Evolutionary conservation across 2,113 vertebrate species (phyloP).

Genomic region (Ptyas mucosa): DNA sequence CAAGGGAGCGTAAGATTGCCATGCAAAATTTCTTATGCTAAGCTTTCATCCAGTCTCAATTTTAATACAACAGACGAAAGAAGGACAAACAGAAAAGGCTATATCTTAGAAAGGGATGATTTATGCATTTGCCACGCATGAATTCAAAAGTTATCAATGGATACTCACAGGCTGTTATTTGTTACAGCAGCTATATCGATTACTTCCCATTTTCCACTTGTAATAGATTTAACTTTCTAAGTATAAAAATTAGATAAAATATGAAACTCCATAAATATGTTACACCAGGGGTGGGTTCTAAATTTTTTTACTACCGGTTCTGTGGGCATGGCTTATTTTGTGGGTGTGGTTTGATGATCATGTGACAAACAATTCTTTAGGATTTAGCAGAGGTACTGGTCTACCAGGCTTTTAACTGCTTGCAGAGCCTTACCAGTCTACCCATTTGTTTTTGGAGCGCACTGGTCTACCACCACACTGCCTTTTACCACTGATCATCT

Average conservation of each 20-base stretch:
- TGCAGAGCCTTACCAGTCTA: too few species aligned
- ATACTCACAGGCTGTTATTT: constrained; percentile 69
- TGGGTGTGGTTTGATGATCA: too few species aligned
- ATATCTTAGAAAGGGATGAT: background rate
- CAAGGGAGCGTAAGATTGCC: background rate
- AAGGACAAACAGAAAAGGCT: background rate
- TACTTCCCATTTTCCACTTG: constrained; percentile 76
- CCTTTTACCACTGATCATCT: too few species aligned
- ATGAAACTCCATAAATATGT: background rate
- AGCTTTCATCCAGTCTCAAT: background rate
- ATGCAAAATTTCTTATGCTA: background rate
- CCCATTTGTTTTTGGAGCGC: too few species aligned
- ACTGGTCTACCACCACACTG: too few species aligned
- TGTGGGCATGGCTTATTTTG: too few species aligned
- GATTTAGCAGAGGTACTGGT: too few species aligned
- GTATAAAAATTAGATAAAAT: background rate
- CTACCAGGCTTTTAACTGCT: too few species aligned
- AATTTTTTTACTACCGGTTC: too few species aligned
- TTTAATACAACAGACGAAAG: background rate
- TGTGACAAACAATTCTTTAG: too few species aligned
- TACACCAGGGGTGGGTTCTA: too few species aligned
- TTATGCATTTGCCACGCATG: background rate
- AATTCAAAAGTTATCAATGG: constrained; percentile 14
- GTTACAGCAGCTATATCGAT: constrained; percentile 71
- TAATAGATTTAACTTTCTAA: constrained; percentile 53